Base-by-base conservation (phyloP, 2,113 vertebrate genomes). In the Rhabdornis inornatus region DNA sequence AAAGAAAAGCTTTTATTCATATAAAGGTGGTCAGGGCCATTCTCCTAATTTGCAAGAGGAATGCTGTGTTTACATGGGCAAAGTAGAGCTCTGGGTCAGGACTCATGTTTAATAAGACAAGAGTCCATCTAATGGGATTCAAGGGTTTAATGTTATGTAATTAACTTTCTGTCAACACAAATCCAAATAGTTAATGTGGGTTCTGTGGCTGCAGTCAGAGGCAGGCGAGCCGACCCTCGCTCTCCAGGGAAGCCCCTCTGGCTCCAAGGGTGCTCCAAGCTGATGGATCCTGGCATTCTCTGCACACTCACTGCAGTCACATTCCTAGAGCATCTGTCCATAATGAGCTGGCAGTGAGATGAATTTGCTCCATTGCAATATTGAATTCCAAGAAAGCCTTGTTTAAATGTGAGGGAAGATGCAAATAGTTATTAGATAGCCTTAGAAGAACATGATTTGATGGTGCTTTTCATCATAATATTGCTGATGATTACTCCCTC, bases 141-240 rank as follows among this genome's bases (percentile, higher is more conserved):
- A 63, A 45, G 13, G 8, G 30, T 87, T 87, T 78, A 68, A 49
- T 84, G n/a, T 22, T 37, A 63, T 5, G 5, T 6, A 81, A 84
- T 78, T 84, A 71, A 82, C 15, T 76, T 76, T 53, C 61, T 33
- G 37, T 53, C 81, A 89, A 15, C 17, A 18, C 61, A 74, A 83
- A 88, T 56, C 33, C 60, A 70, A 92, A 64, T 0, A 33, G 15
- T 12, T 14, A 30, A 35, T 7, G 28, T 9, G 37, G 27, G 21
- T 24, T 66, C 31, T 75, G 40, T n/a, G 37, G 25, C 25, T 72
- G 39, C 42, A 78, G 60, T 13, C 60, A 60, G 39, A 82, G 49
- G 57, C 52, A 87, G 69, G 30, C 0, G 0, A 82, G 47, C 27
- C 82, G 61, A 64, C 7, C 81, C 25, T 33, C 6, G 1, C 11